phyloP scores from a whole-genome alignment of 2,888 invertebrate genomes.

The Andrena bucephala region DNA sequence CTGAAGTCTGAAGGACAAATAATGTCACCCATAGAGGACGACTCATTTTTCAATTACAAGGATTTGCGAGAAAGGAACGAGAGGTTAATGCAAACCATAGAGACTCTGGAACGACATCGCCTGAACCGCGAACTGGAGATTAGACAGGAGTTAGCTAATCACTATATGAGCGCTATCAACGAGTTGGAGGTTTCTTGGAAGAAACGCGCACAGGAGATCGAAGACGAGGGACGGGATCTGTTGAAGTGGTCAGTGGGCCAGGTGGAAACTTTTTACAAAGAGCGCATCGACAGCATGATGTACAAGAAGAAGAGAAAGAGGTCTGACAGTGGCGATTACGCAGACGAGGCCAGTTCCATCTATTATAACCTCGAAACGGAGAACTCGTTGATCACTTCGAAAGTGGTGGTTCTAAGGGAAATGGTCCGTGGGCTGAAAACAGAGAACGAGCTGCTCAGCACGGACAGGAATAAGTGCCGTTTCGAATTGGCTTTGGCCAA shows the following conservation, averaged over 20 bases:
- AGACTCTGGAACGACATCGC: slow-evolving; percentile 56
- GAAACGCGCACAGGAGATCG: slow-evolving; percentile 64
- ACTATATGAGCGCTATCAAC: slow-evolving; percentile 71
- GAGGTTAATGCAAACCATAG: slow-evolving; percentile 65
- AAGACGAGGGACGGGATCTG: slow-evolving; percentile 71
- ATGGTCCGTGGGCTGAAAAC: slow-evolving; percentile 66
- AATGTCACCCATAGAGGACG: not conserved
- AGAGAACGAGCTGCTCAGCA: slow-evolving; percentile 65
- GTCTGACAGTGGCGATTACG: slow-evolving; percentile 64
- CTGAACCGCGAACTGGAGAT: slow-evolving; percentile 74
- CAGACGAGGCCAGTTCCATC: slow-evolving; percentile 52
- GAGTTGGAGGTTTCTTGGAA: slow-evolving; percentile 76
- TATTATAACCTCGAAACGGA: slow-evolving; percentile 67
- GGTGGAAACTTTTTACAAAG: slow-evolving; percentile 76
- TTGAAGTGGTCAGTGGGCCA: slow-evolving; percentile 75
- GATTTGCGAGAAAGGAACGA: slow-evolving; percentile 59
- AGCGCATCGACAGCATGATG: slow-evolving; percentile 68
- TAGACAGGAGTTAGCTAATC: slow-evolving; percentile 75
- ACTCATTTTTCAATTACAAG: slow-evolving; percentile 61
- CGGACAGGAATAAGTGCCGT: slow-evolving; percentile 72
- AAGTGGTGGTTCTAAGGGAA: slow-evolving; percentile 63
- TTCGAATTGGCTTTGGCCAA: slow-evolving; percentile 68
- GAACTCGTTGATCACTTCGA: slow-evolving; percentile 66
- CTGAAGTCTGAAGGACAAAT: not conserved
- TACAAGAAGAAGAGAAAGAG: slow-evolving; percentile 71